Evolutionary conservation across 1,140 invertebrate species (phyloP).

Genomic region (Nebria ingens): DNA sequence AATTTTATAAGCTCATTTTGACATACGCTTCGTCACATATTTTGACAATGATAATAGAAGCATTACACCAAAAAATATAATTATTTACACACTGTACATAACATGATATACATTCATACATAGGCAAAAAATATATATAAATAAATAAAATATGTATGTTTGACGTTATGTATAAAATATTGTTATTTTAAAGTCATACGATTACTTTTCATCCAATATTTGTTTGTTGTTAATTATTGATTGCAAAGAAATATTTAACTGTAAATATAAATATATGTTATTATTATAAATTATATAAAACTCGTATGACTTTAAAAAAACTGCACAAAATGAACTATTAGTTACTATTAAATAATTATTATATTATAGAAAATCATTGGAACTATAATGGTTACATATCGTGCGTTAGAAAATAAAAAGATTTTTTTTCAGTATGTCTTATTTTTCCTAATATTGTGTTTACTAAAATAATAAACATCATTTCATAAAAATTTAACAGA

Average conservation of each 20-base stretch:
- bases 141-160: background rate
- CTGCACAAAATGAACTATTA: conserved; percentile 9
- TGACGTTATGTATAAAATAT: background rate
- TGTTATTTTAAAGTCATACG: background rate
- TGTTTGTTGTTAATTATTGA: too few relatives aligned
- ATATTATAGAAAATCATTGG: conserved; percentile 3
- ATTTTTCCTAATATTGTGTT: conserved; percentile 3
- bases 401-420: conserved; percentile 5
- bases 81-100: background rate
- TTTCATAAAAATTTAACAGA: too few relatives aligned
- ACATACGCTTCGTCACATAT: background rate
- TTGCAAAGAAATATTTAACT: too few relatives aligned
- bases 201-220: background rate
- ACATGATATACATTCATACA: background rate
- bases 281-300: background rate
- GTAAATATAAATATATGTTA: too few relatives aligned
- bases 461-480: background rate
- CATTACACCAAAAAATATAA: background rate
- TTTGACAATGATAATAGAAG: background rate
- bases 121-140: background rate
- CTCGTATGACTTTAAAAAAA: conserved; percentile 5
- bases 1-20: too few relatives aligned
- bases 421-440: background rate
- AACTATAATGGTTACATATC: conserved; percentile 8
- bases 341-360: conserved; percentile 1